Conservation (phyloP, 64 coral and sea anemone genomes). For the Pachyseris speciosa region DNA sequence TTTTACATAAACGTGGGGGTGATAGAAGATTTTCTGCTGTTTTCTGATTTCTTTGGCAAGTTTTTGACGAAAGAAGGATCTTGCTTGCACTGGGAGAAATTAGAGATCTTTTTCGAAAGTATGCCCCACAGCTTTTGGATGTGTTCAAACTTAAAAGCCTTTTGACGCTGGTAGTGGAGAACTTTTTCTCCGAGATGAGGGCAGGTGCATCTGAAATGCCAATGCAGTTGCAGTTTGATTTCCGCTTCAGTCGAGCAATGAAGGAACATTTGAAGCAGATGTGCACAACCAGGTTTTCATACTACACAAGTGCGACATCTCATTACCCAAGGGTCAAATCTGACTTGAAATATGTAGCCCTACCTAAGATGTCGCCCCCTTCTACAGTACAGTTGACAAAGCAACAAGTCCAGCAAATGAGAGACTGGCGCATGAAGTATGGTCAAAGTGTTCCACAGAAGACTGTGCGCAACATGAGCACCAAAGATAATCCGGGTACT, state of each 20-base stretch:
- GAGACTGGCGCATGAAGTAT: too few species aligned
- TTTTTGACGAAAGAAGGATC: conserved; percentile 66
- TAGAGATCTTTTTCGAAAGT: not conserved
- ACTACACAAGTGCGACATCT: not conserved
- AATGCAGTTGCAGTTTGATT: not conserved
- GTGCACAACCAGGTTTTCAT: not conserved
- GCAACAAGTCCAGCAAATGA: conserved; percentile 3
- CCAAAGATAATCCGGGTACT: too few species aligned
- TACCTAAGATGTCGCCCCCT: not conserved
- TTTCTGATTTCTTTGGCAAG: too few species aligned
- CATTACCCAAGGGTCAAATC: conserved; percentile 5
- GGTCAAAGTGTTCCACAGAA: too few species aligned
- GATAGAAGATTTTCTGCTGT: too few species aligned
- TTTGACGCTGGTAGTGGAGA: not conserved
- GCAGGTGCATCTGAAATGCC: not conserved
- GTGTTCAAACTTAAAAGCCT: conserved; percentile 1
- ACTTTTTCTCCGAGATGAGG: not conserved
- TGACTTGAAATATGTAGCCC: not conserved
- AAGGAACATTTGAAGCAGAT: not conserved
- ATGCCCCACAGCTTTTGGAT: conserved; percentile 16
- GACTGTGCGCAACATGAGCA: too few species aligned
- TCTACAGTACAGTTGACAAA: conserved; percentile 9
- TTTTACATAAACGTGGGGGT: too few species aligned
- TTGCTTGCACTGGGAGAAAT: conserved; percentile 50
- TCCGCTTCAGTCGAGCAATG: not conserved